phyloP scores from a whole-genome alignment of 2,797 vertebrate genomes.

The Pogoniulus pusillus region DNA sequence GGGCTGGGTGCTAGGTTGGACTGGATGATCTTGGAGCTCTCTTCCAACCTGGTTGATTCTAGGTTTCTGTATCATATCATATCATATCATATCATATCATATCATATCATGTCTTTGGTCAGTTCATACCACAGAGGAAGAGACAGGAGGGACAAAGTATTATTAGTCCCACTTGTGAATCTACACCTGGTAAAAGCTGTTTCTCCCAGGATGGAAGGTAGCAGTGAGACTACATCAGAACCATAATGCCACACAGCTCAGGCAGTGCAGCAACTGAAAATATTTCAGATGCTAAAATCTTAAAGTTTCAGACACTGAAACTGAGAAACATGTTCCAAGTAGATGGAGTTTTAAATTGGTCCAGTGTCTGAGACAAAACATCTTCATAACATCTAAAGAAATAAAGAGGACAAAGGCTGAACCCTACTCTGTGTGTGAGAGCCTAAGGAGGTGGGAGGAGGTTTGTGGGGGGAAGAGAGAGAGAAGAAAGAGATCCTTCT shows the following conservation, averaged over 20 bases:
- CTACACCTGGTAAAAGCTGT: not conserved
- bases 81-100: too few relatives aligned
- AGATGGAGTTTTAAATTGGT: not conserved
- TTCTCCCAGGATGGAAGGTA: not conserved
- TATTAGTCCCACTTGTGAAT: not conserved
- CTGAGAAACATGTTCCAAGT: not conserved
- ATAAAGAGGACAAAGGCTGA: conserved; percentile 1
- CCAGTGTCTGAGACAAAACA: not conserved
- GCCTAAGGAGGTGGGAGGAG: too few relatives aligned
- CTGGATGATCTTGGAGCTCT: too few relatives aligned
- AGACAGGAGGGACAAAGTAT: not conserved
- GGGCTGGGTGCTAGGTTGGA: too few relatives aligned
- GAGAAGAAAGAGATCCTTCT: conserved; percentile 7
- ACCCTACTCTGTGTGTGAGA: not conserved
- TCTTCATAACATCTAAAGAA: not conserved
- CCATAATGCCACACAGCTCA: not conserved
- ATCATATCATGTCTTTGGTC: too few relatives aligned
- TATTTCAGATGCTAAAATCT: not conserved
- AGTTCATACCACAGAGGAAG: fast-evolving
- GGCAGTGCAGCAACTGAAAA: not conserved
- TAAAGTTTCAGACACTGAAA: not conserved
- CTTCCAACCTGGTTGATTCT: too few relatives aligned
- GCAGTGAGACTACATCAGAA: not conserved
- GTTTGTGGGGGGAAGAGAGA: not conserved
- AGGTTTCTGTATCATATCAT: too few relatives aligned